These are phyloP conservation scores for Ischnus inquisitorius DNA, from an alignment of 2,888 invertebrate species.

Conservation along the genomic window DNA sequence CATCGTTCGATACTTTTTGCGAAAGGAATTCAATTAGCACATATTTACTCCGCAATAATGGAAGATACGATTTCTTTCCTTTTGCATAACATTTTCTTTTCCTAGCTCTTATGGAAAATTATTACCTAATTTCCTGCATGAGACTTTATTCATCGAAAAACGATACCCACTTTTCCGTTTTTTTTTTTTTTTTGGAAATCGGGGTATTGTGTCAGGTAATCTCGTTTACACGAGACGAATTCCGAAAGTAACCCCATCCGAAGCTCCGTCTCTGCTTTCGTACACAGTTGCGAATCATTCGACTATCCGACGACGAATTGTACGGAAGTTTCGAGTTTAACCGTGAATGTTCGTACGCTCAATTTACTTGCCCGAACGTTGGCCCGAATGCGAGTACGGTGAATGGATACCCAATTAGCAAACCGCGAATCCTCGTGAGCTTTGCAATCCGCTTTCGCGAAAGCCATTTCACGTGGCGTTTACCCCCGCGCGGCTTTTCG, in stretches of 20 bases:
- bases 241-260: background rate
- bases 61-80: too few species aligned
- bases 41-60: too few species aligned
- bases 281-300: background rate
- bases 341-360: background rate
- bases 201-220: too few species aligned
- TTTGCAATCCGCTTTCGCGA: constrained; percentile 1
- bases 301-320: background rate
- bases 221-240: background rate
- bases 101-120: too few species aligned
- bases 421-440: constrained; percentile 8
- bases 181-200: too few species aligned
- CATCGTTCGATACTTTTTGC: too few species aligned
- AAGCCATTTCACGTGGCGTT: background rate
- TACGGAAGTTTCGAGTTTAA: background rate
- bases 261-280: background rate
- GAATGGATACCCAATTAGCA: constrained; percentile 7
- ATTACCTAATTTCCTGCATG: too few species aligned
- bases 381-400: background rate
- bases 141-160: too few species aligned
- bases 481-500: background rate
- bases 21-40: too few species aligned
- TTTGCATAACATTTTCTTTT: too few species aligned
- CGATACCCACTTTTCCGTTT: too few species aligned
- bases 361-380: background rate